Percentiles rank a stretch among this genome's conserved stretches.
These are phyloP conservation scores for Dipodomys merriami DNA, from an alignment of 2,113 vertebrate species.

Conservation along the genomic window DNA sequence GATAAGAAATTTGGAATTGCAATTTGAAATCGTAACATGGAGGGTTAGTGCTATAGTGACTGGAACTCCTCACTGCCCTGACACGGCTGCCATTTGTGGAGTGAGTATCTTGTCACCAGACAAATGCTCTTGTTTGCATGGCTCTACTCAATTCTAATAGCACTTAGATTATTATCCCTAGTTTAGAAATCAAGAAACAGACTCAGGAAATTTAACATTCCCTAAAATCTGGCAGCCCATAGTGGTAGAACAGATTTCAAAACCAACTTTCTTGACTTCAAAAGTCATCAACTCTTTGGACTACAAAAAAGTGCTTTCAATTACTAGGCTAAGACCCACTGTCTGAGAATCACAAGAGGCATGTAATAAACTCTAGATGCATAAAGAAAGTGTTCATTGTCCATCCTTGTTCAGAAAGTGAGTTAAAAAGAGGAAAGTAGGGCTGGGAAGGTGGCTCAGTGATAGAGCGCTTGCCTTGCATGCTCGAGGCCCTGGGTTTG, in stretches of 20 bases:
- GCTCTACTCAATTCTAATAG: neutral
- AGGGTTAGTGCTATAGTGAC: neutral
- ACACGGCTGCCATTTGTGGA: neutral
- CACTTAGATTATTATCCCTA: neutral
- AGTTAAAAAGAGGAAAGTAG: neutral
- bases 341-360: neutral
- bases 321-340: neutral
- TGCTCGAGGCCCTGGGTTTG: too few relatives aligned
- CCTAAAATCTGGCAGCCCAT: neutral
- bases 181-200: neutral
- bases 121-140: neutral
- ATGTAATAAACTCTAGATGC: neutral
- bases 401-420: neutral
- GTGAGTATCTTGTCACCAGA: neutral
- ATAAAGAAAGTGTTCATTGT: neutral
- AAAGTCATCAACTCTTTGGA: neutral
- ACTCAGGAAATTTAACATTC: neutral
- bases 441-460: too few relatives aligned
- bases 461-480: too few relatives aligned
- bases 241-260: neutral
- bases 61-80: neutral
- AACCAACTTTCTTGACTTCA: neutral
- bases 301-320: neutral
- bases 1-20: conserved; percentile 1
- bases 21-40: neutral